Conservation (phyloP, 1,140 invertebrate species). For the Papilio xuthus region DNA sequence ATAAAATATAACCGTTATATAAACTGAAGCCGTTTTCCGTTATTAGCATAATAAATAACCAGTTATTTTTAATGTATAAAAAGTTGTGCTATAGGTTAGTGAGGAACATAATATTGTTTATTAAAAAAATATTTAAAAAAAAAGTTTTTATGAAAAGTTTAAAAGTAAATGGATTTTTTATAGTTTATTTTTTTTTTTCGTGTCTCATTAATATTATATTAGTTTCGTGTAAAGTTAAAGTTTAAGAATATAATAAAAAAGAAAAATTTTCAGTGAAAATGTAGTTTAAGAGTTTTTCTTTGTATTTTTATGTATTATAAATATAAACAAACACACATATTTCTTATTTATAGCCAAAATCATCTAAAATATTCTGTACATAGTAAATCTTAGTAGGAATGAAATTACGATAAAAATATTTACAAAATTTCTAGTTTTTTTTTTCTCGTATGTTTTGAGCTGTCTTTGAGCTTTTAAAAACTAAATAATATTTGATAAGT, state of each 20-base stretch:
- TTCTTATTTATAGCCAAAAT: constrained; percentile 19
- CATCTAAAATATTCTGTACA: constrained; percentile 54
- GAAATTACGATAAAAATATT: constrained; percentile 71
- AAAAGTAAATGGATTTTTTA: background rate
- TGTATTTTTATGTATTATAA: background rate
- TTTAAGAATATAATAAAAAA: background rate
- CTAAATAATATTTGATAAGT: constrained; percentile 58
- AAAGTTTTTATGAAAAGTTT: background rate
- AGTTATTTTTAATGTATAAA: constrained; percentile 32
- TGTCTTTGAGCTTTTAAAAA: constrained; percentile 75
- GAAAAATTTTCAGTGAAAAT: background rate
- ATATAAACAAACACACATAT: background rate
- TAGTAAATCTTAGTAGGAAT: constrained; percentile 68
- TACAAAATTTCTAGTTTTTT: constrained; percentile 61
- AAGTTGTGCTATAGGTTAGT: constrained; percentile 38
- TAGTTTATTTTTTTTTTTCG: background rate
- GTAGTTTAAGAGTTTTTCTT: background rate
- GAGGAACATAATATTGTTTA: constrained; percentile 26
- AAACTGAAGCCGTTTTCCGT: constrained; percentile 25
- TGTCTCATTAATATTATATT: background rate
- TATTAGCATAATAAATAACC: constrained; percentile 17
- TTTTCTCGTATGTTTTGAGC: constrained; percentile 70
- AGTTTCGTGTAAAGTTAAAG: too few relatives aligned
- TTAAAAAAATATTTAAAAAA: background rate
- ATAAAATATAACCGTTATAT: constrained; percentile 27